These are phyloP conservation scores for Chloebia gouldiae DNA, from an alignment of 2,113 vertebrate species.

Conservation along the genomic window DNA sequence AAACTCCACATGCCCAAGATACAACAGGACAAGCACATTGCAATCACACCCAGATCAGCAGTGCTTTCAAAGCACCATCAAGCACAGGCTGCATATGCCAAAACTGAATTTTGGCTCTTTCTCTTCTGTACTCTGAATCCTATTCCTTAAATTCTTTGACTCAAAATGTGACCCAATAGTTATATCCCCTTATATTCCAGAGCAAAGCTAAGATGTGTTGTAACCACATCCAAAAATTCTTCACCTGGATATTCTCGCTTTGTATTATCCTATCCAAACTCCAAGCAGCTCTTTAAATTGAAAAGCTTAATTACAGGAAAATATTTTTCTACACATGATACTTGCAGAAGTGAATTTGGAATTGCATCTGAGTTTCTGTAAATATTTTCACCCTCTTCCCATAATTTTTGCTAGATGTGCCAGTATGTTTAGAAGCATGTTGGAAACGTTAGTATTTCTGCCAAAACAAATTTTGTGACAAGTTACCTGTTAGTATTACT, in stretches of 20 bases:
- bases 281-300: neutral
- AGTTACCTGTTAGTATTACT: neutral
- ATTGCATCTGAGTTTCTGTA: neutral
- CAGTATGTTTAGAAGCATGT: fast-evolving
- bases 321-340: neutral
- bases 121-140: neutral
- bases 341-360: neutral
- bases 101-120: neutral
- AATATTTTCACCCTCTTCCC: neutral
- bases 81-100: neutral
- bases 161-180: neutral
- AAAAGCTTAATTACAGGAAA: neutral
- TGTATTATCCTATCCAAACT: neutral
- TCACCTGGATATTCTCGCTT: neutral
- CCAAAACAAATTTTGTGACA: neutral
- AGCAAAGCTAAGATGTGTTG: neutral
- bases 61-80: neutral
- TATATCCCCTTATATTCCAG: neutral
- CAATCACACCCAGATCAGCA: neutral
- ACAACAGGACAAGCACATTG: neutral
- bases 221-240: neutral
- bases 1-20: neutral
- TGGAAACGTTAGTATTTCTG: neutral
- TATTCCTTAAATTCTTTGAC: neutral
- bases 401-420: neutral